Conservation (phyloP, 2,797 vertebrate species). For the Aerospiza tachiro region DNA sequence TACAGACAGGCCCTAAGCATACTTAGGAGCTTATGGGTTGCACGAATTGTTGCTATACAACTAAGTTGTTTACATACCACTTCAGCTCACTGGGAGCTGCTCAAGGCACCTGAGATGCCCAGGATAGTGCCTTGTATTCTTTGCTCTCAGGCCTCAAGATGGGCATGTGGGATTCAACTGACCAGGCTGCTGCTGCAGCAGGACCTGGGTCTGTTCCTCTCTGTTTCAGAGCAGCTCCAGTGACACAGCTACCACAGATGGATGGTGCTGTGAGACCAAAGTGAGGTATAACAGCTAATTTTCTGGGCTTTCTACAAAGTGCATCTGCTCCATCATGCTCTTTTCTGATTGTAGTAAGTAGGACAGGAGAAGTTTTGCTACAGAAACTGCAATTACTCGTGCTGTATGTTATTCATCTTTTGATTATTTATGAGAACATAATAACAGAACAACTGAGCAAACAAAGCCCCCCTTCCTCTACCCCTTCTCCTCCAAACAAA, state of each 20-base stretch:
- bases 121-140: no score
- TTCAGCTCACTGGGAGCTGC: neutral
- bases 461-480: neutral
- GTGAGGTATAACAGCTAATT: neutral
- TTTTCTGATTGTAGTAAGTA: neutral
- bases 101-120: neutral
- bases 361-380: neutral
- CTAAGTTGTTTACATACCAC: accelerated
- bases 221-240: neutral
- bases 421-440: neutral
- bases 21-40: neutral
- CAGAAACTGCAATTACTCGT: neutral
- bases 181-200: neutral
- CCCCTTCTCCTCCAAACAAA: neutral
- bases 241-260: neutral
- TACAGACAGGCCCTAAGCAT: neutral
- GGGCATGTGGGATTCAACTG: accelerated
- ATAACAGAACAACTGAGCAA: neutral
- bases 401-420: neutral
- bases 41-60: accelerated
- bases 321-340: neutral
- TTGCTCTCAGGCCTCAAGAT: accelerated
- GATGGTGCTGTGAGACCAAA: neutral
- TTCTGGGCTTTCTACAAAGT: neutral
- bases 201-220: no score